Base-by-base conservation (phyloP, 2,888 invertebrate species). In the Drosophila vallismaia region DNA sequence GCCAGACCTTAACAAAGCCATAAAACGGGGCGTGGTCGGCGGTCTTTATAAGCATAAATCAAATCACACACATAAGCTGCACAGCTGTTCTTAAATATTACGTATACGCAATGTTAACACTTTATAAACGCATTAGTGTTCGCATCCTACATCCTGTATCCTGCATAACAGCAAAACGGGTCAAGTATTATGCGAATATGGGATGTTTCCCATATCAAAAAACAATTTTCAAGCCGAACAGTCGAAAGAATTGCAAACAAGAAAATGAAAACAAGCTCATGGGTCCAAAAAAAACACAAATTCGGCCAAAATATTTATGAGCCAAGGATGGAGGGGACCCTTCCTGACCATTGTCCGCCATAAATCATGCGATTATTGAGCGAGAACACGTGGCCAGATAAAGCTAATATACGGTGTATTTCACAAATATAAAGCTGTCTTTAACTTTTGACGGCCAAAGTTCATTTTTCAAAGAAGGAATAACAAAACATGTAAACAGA, bases 101-200 rank as follows among this genome's bases (percentile, higher is more conserved):
- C 77, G 72, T 72, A 87, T 77, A 87, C 79, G 77, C 77, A 68
- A 64, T 77, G 86, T 87, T 87, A 87, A 74, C 84, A 84, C 83
- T 87, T 84, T 87, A 87, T 84, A 87, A 86, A 79, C 79, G 71
- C 75, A 88, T 88, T 88, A 79, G 86, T 71, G 51, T 29, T 38
- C 40, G 5, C 36, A 36, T 36, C 36, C 36, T 36, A 12, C 12
- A 36, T 36, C 36, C 36, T 36, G 36, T 36, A n/a, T 36, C 36
- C 36, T 36, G 6, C 6, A 12, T 36, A 12, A n/a, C n/a, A 14
- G 9, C 14, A 9, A 33, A 51, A 49, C 38, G 14, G 49, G 54
- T 24, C 55, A 38, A 64, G 66, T 63, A 49, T 48, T 28, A 26
- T 58, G 38, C 38, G 57, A 54, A 62, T 14, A 29, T 24, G 8